These are phyloP conservation scores for Tinamus major DNA, from an alignment of 2,797 vertebrate genomes.

Conservation along the genomic window DNA sequence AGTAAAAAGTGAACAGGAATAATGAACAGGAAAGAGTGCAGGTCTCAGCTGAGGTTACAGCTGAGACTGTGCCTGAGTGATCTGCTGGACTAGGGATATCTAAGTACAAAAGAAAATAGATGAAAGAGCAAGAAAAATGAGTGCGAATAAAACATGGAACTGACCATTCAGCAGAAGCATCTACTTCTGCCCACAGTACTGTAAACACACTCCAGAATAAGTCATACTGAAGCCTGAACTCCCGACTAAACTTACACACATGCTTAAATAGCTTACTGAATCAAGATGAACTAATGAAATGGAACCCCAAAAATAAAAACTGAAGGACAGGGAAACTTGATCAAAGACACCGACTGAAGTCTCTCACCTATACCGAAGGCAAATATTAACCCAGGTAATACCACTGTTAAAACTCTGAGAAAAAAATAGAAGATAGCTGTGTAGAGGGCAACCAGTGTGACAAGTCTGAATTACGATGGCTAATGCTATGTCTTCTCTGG, in stretches of 20 bases:
- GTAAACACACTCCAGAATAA: neutral
- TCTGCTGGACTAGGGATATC: neutral
- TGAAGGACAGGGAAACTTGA: neutral
- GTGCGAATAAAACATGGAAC: neutral
- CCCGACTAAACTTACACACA: neutral
- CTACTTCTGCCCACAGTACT: neutral
- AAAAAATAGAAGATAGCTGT: neutral
- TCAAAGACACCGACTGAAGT: neutral
- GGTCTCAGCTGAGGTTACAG: neutral
- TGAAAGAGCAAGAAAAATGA: neutral
- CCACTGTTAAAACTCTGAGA: neutral
- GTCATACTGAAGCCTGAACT: neutral
- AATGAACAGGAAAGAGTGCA: neutral
- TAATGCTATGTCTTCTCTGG: neutral
- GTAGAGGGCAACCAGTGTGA: neutral
- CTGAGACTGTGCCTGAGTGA: neutral
- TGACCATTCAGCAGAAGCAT: neutral
- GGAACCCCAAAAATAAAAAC: neutral
- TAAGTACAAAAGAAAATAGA: neutral
- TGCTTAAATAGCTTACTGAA: neutral
- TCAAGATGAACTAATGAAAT: neutral
- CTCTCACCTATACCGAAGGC: neutral
- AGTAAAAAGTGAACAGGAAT: neutral
- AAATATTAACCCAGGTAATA: neutral
- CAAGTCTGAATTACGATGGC: neutral